phyloP scores from a whole-genome alignment of 2,888 invertebrate genomes.

The Drosophila peninsularis region DNA sequence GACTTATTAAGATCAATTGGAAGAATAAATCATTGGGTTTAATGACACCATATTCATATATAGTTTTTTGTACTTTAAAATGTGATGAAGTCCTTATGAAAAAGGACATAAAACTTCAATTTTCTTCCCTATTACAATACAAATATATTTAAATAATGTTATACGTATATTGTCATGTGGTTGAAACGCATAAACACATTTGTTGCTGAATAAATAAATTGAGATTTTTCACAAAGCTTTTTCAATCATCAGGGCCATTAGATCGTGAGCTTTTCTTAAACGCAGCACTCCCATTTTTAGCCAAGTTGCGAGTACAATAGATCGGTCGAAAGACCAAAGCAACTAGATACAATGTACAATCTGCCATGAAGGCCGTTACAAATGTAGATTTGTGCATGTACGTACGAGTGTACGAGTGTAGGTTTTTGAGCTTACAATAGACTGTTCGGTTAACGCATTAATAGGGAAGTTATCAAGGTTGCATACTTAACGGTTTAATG shows the following conservation, averaged over 20 bases:
- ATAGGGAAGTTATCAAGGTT: constrained; percentile 73
- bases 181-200: neutral
- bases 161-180: neutral
- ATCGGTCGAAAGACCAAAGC: constrained; percentile 44
- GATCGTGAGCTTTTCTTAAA: constrained; percentile 44
- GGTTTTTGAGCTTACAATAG: constrained; percentile 46
- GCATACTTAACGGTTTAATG: constrained; percentile 46
- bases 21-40: too few species aligned
- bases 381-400: constrained; percentile 40
- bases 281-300: constrained; percentile 58
- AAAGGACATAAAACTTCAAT: neutral
- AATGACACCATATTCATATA: too few species aligned
- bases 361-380: constrained; percentile 56
- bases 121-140: neutral
- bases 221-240: constrained; percentile 37
- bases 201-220: neutral
- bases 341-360: constrained; percentile 35
- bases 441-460: constrained; percentile 36
- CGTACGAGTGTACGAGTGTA: constrained; percentile 17
- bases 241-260: constrained; percentile 54
- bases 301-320: constrained; percentile 44
- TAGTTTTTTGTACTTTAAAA: too few species aligned
- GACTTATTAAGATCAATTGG: neutral
- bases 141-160: neutral
- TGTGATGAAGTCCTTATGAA: neutral